Evolutionary conservation across 2,888 invertebrate species (phyloP).

Genomic region (Diachrysia chrysitis): DNA sequence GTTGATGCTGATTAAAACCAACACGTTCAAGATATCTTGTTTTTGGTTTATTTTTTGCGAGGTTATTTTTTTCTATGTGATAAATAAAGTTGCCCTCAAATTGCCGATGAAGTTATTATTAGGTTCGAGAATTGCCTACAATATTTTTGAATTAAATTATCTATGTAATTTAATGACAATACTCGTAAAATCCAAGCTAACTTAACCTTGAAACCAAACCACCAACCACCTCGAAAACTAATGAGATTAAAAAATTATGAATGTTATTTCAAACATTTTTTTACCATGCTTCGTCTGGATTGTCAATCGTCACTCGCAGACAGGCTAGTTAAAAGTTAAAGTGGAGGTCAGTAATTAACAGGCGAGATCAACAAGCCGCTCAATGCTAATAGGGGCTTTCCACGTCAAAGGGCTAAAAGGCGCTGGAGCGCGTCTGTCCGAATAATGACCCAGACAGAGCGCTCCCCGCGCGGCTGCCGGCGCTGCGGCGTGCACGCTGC

Average conservation of each 20-base stretch:
- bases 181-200: not conserved
- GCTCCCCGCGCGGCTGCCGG: constrained; percentile 68
- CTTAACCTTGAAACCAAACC: not conserved
- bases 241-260: constrained; percentile 20
- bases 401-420: constrained; percentile 88
- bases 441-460: constrained; percentile 84
- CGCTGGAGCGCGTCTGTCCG: constrained; percentile 86
- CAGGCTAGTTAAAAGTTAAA: constrained; percentile 75
- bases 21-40: constrained; percentile 64
- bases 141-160: not conserved
- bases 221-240: not conserved
- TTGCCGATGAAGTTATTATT: constrained; percentile 5
- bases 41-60: constrained; percentile 32
- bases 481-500: constrained; percentile 63
- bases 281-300: constrained; percentile 51
- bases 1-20: constrained; percentile 79
- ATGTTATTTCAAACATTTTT: constrained; percentile 44
- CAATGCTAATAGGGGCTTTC: constrained; percentile 87
- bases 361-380: constrained; percentile 86
- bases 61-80: not conserved
- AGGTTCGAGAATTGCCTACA: not conserved
- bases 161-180: not conserved
- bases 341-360: constrained; percentile 86
- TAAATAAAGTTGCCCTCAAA: constrained; percentile 20
- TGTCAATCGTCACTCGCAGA: constrained; percentile 62